Base-by-base conservation (phyloP, 2,888 invertebrate species). In the Xylota sylvarum region DNA sequence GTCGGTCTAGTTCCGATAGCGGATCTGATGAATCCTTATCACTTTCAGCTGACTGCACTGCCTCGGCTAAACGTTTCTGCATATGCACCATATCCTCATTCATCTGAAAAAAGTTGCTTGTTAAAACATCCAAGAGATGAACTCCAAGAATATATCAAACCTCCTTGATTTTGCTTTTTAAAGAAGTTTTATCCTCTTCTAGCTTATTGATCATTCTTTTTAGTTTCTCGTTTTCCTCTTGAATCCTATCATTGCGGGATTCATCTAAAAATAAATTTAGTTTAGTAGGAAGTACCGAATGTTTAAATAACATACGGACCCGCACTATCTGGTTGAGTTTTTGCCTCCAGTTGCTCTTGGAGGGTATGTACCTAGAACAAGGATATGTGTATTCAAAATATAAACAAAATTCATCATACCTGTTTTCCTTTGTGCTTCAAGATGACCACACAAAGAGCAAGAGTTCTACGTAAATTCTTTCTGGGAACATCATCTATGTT, bases 11-110 rank as follows among this genome's bases (percentile, higher is more conserved):
- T 62, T 93, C 92, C 0, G 93, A 93, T 46, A 94, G 92, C 0
- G 94, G 94, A 88, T 93, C 92, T 46, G 94, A 93, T 0, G 94
- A 94, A 48, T 93, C 91, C 80, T 93, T 93, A 62, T 93, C 93
- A 80, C 92, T 92, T 50, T 90, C 90, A 0, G 90, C 89, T 40
- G 90, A 90, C 17, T 90, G 89, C 1, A 89, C 89, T 0, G 90
- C 90, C 37, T 91, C 91, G 9, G 89, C 89, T 7, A 92, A 58
- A 7, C 91, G 90, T 48, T 89, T 90, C 87, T 92, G 91, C 40
- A 91, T 84, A 23, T 89, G 88, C 12, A 89, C 87, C 23, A 92
- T 90, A 78, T 93, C 91, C 56, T 92, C 92, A 5, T 89, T 89
- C 58, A 92, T 85, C 91, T 92, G 50, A 0, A 73, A 58, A 1